Evolutionary conservation across 2,888 invertebrate genomes (phyloP).

Genomic region (Thalpophila matura): DNA sequence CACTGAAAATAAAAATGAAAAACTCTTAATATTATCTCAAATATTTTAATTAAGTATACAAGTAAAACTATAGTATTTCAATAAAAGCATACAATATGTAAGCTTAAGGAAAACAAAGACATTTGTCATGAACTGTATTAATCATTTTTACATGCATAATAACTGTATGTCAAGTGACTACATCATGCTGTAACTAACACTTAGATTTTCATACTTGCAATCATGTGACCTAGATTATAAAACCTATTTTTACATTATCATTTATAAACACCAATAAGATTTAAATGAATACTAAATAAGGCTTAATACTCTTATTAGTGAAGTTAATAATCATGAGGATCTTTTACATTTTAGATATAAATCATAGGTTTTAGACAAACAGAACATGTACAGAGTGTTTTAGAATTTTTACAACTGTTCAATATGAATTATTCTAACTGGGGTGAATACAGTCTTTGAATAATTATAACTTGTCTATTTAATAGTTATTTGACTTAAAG

Average conservation of each 20-base stretch:
- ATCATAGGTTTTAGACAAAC: not conserved
- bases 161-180: conserved; percentile 40
- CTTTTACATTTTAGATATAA: conserved; percentile 1
- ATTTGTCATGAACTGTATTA: not conserved
- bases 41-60: conserved; percentile 42
- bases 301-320: not conserved
- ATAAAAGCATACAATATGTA: conserved; percentile 17
- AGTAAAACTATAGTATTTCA: conserved; percentile 12
- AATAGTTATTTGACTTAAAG: conserved; percentile 1
- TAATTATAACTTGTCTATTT: not conserved
- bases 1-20: conserved; percentile 81
- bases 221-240: conserved; percentile 56
- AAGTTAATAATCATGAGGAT: not conserved
- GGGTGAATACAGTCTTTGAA: not conserved
- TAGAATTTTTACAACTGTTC: conserved; percentile 4
- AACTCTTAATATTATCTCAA: conserved; percentile 57
- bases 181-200: conserved; percentile 16
- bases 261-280: not conserved
- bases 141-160: conserved; percentile 11
- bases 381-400: not conserved
- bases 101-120: conserved; percentile 33
- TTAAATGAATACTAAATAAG: too few relatives aligned
- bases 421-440: conserved; percentile 1
- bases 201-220: conserved; percentile 25
- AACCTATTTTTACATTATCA: conserved; percentile 12